A percentile compares a stretch with the other conserved stretches of the same genome.
Evolutionary conservation across 2,797 vertebrate species (phyloP).

Genomic region (Pogoniulus pusillus): DNA sequence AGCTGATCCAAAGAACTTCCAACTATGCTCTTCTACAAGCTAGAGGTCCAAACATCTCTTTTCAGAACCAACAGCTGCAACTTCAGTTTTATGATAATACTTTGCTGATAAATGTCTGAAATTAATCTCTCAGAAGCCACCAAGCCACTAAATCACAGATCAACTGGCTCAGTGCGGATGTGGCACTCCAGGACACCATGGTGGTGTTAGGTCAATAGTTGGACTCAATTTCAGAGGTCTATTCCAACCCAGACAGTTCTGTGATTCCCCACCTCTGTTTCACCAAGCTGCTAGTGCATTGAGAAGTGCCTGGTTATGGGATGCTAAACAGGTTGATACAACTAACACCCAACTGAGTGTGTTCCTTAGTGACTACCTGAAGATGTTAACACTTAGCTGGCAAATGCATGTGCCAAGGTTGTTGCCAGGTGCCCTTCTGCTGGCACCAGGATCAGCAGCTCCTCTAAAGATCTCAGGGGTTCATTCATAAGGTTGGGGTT

Average conservation of each 20-base stretch:
- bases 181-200: too few relatives aligned
- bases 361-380: not conserved
- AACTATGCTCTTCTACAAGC: not conserved
- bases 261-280: not conserved
- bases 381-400: not conserved
- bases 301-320: not conserved
- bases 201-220: too few relatives aligned
- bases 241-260: too few relatives aligned
- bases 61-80: slow-evolving; percentile 19
- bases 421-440: not conserved
- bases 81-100: not conserved
- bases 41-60: not conserved
- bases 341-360: not conserved
- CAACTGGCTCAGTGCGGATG: not conserved
- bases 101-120: slow-evolving; percentile 26
- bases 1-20: not conserved
- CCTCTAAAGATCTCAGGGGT: not conserved
- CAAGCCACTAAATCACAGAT: not conserved
- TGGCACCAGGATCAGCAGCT: not conserved
- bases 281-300: not conserved
- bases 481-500: not conserved
- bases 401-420: not conserved
- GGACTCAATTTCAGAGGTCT: too few relatives aligned
- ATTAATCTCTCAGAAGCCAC: not conserved
- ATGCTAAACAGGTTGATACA: not conserved